phyloP scores from a whole-genome alignment of 2,888 invertebrate species.

The Scaeva pyrastri region DNA sequence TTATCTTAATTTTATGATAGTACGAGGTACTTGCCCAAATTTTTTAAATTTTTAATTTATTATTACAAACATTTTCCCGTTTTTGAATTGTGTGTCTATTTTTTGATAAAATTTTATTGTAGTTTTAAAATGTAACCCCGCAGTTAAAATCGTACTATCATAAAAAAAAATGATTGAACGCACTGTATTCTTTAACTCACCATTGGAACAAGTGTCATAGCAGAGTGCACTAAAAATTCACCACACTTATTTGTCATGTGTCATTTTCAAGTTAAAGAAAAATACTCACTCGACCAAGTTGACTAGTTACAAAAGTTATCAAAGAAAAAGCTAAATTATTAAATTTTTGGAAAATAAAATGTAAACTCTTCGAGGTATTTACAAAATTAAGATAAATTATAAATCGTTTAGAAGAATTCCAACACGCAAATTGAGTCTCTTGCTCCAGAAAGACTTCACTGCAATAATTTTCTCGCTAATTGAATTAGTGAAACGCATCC shows the following conservation, averaged over 20 bases:
- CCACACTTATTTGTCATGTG: constrained; percentile 46
- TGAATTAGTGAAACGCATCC: constrained; percentile 68
- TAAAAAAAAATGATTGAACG: background rate
- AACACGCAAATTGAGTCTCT: background rate
- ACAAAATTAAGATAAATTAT: background rate
- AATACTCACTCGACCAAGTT: constrained; percentile 43
- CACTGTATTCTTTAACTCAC: background rate
- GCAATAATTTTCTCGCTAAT: constrained; percentile 55
- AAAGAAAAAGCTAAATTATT: constrained; percentile 16
- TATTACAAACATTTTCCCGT: too few relatives aligned
- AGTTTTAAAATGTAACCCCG: too few relatives aligned
- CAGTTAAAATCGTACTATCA: too few relatives aligned
- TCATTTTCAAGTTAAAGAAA: constrained; percentile 18
- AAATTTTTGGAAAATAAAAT: constrained; percentile 52
- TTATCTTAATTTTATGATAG: too few relatives aligned
- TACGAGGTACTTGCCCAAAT: too few relatives aligned
- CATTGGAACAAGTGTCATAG: constrained; percentile 38
- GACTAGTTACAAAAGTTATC: constrained; percentile 27
- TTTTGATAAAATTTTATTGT: too few relatives aligned
- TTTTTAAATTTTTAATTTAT: too few relatives aligned
- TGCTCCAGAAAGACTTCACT: constrained; percentile 21
- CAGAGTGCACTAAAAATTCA: background rate
- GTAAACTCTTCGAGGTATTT: constrained; percentile 32
- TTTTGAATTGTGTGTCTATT: too few relatives aligned
- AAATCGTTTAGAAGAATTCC: background rate